phyloP scores from a whole-genome alignment of 2,797 vertebrate species.

The Mus spretus region DNA sequence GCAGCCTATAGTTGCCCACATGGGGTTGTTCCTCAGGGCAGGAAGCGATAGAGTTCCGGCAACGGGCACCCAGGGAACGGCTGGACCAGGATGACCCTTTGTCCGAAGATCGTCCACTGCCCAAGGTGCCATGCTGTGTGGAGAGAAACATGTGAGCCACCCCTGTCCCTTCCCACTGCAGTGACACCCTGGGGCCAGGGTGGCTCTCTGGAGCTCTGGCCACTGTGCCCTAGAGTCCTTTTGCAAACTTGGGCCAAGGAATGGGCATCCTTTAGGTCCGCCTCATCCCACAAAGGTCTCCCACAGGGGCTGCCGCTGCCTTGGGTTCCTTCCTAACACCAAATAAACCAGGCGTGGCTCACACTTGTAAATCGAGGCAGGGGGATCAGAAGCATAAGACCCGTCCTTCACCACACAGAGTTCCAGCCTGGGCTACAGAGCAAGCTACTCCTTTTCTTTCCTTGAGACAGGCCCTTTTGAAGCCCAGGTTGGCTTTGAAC shows the following conservation, averaged over 20 bases:
- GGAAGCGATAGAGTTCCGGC: constrained; percentile 95
- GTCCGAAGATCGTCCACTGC: constrained; percentile 93
- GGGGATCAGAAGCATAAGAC: not conserved
- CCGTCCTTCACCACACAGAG: not conserved
- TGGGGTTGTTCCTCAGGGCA: constrained; percentile 95
- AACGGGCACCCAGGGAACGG: constrained; percentile 94
- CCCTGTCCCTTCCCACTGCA: accelerated
- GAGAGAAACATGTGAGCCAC: not conserved
- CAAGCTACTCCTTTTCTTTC: not conserved
- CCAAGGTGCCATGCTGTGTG: constrained; percentile 91
- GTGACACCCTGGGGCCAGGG: not conserved
- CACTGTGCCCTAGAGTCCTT: not conserved
- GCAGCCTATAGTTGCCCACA: constrained; percentile 96
- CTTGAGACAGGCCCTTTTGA: not conserved
- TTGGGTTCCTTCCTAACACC: not conserved
- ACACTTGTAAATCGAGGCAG: not conserved
- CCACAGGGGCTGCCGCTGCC: not conserved
- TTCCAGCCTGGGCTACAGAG: not conserved
- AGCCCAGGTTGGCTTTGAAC: not conserved
- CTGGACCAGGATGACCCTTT: constrained; percentile 93
- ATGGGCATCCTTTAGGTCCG: not conserved
- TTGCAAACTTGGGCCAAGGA: not conserved
- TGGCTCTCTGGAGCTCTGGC: not conserved
- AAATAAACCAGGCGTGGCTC: not conserved
- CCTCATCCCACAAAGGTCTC: not conserved